Evolutionary conservation across 2,113 vertebrate species (phyloP), one percentile per base, ranked within the genome.

Genomic region (Anoplopoma fimbria): DNA sequence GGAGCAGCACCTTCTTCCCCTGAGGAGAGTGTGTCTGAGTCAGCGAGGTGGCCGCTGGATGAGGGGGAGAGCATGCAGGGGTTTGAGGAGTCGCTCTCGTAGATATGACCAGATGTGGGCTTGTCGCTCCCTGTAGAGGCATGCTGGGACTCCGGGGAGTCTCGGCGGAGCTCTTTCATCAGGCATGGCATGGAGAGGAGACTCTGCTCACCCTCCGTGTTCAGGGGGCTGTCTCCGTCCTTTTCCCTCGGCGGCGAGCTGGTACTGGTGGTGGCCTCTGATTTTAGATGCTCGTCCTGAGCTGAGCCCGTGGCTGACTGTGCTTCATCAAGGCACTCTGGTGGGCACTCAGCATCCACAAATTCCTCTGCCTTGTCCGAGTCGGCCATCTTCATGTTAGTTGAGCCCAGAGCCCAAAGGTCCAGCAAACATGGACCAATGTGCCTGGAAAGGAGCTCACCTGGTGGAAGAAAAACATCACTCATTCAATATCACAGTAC

Each of bases 71-170:
- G 96, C 97, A 98, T 97, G 94, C 97, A 98, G 76, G 97, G 97
- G 57, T 99, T 98, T 42, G 98, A 99, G 80, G 97, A 99, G 94
- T 99, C 97, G 90, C 98, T 99, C 91, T 99, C 98, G 4, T 99
- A 97, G 83, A 96, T 88, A 27, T 79, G 94, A 55, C 92, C 91
- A 21, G 95, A 82, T 0, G 74, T 74, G 0, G 95, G 95, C 83
- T 97, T 97, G 73, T 97, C 96, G 0, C 96, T 97, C 60, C 96
- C 97, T 0, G 97, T 97, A 3, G 97, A 97, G 0, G 96, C 95
- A 49, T 95, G 93, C 87, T 97, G 97, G 57, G 97, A 98, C 90
- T 98, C 97, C 0, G 95, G 96, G 38, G 97, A 98, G 94, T 99
- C 98, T 87, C 97, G 89, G 79, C 96, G 96, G 80, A 99, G 96